Evolutionary conservation across 2,888 invertebrate genomes (phyloP), one percentile per base, ranked within the genome.

Genomic region (Metopia argyrocephala): DNA sequence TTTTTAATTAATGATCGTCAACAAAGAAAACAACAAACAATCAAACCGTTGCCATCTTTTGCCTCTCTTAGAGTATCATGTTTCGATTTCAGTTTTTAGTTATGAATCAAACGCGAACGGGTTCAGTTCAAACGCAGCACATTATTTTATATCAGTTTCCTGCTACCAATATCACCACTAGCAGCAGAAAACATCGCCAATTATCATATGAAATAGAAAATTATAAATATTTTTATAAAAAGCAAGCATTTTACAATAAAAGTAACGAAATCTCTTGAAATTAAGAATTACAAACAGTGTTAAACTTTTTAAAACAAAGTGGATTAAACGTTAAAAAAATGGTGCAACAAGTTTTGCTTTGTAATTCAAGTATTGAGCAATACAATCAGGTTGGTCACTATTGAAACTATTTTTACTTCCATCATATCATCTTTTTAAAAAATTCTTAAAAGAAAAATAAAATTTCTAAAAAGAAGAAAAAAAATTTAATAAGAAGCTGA

Each of bases 291-390:
- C 38, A 38, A 56, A 56, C 48, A 6, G 23, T n/a, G n/a, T n/a
- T n/a, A 9, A 59, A 27, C 12, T 9, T 52, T 27, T 48, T n/a
- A 4, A 61, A 45, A 23, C 15, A 18, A 52, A 21, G 9, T 20
- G 25, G 9, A 28, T 20, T 57, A 28, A 5, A 18, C 9, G 15
- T n/a, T 15, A 23, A n/a, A 31, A 59, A 71, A 73, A 84, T 85
- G 84, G 81, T 84, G 20, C 82, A 83, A 31, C 76, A 84, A 73
- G 54, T 84, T 18, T 50, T 85, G 25, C 76, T 85, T 52, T 82
- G 82, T 62, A 84, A 84, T 68, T 83, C 83, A 7, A 83, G 80
- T 65, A 78, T 80, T 9, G 84, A 84, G 12, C 83, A 84, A 74
- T 82, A 79, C 59, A 73, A 79, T 46, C 79, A 83, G 85, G 85